phyloP scores from a whole-genome alignment of 2,797 vertebrate species.

The Platyrinchus mystaceus region DNA sequence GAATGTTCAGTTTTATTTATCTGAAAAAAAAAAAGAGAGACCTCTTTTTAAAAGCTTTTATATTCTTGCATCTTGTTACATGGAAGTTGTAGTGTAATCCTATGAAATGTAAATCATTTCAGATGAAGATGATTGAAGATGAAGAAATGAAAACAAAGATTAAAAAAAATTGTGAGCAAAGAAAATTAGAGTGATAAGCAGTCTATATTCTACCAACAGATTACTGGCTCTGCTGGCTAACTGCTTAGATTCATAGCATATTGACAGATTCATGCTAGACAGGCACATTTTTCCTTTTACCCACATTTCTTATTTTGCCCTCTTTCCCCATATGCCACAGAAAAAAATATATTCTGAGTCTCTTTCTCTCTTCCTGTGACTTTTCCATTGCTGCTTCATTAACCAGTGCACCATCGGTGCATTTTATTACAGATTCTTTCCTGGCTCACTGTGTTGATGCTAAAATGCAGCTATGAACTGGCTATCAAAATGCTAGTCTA shows the following conservation, averaged over 20 bases:
- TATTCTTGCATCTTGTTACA: background rate
- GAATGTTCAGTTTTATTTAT: background rate
- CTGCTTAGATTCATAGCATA: background rate
- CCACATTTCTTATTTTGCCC: slow-evolving; percentile 16
- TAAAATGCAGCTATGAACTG: slow-evolving; percentile 34
- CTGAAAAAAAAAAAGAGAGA: background rate
- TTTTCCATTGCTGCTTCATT: slow-evolving; percentile 68
- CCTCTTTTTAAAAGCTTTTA: background rate
- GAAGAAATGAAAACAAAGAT: background rate
- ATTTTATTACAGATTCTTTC: slow-evolving; percentile 58
- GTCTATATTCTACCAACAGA: background rate
- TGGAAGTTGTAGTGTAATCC: background rate
- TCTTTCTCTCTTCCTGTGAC: slow-evolving; percentile 36
- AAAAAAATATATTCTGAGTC: slow-evolving; percentile 17
- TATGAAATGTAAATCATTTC: slow-evolving; percentile 1
- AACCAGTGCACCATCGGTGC: slow-evolving; percentile 38
- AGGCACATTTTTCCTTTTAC: slow-evolving; percentile 23
- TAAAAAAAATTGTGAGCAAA: background rate
- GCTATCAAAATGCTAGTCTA: background rate
- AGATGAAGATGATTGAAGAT: background rate
- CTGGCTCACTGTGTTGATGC: slow-evolving; percentile 25
- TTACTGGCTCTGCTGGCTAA: background rate
- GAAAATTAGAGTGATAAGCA: background rate
- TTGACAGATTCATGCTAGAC: background rate
- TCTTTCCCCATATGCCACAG: background rate